Conservation (phyloP, 1,140 invertebrate genomes). For the Agrypnia vestita region DNA sequence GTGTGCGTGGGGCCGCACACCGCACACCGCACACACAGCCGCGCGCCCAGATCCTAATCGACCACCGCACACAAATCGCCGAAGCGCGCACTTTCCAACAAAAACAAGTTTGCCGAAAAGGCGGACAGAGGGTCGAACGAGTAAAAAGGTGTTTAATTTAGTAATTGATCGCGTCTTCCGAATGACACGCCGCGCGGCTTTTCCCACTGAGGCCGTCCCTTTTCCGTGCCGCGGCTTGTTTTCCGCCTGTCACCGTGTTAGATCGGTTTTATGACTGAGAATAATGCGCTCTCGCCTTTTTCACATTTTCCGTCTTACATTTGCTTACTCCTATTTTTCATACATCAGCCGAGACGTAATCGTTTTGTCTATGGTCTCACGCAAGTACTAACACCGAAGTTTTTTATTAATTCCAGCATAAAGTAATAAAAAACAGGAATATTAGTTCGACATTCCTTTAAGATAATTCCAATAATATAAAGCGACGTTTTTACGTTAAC, state of each 20-base stretch:
- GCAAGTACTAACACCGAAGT: background rate
- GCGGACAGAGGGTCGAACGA: too few species aligned
- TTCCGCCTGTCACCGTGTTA: background rate
- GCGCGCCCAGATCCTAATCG: background rate
- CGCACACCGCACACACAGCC: too few species aligned
- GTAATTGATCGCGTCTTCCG: background rate
- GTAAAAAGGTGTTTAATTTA: too few species aligned
- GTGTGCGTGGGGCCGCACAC: background rate
- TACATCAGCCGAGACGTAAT: slow-evolving; percentile 22
- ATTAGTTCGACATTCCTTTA: too few species aligned
- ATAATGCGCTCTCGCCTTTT: slow-evolving; percentile 18
- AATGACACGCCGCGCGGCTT: background rate
- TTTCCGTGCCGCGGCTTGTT: background rate
- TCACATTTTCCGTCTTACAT: background rate
- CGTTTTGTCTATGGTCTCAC: background rate
- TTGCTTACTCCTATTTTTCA: slow-evolving; percentile 25
- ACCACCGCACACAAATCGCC: background rate
- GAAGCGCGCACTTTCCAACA: background rate
- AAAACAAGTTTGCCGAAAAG: too few species aligned
- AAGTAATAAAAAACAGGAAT: too few species aligned
- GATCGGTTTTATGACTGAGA: slow-evolving; percentile 11
- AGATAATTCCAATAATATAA: too few species aligned
- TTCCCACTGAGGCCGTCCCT: background rate
- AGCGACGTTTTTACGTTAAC: too few species aligned
- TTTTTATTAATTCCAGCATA: too few species aligned